Percentiles rank a stretch among this genome's conserved stretches.
phyloP scores from a whole-genome alignment of 2,888 invertebrate species.

The Xestoiulus laeticollis region DNA sequence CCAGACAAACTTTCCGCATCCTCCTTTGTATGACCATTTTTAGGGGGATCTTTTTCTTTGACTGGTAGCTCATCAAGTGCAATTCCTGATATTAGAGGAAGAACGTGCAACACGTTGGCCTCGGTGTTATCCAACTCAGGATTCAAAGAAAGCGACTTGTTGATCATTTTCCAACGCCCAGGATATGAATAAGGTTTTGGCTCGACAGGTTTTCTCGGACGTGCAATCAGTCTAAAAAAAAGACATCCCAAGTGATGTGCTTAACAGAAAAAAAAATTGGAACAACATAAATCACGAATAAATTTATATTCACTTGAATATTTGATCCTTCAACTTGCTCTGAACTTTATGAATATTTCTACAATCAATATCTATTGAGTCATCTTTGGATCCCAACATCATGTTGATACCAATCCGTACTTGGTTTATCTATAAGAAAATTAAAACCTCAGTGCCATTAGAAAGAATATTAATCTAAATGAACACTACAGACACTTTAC shows the following conservation, averaged over 20 bases:
- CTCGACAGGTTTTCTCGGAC: background rate
- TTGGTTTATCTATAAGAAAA: conserved; percentile 48
- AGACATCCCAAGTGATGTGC: background rate
- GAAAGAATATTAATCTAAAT: background rate
- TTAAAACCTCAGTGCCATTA: background rate
- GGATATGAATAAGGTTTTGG: conserved; percentile 4
- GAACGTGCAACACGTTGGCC: background rate
- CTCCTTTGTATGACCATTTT: background rate
- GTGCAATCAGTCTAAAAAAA: background rate
- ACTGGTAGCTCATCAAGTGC: background rate
- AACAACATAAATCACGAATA: background rate
- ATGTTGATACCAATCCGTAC: conserved; percentile 49
- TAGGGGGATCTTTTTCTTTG: background rate
- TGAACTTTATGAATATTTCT: background rate
- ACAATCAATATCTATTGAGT: background rate
- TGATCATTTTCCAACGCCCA: conserved; percentile 38
- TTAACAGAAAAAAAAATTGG: background rate
- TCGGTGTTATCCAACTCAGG: background rate
- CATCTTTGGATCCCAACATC: conserved; percentile 50
- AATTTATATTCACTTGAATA: background rate
- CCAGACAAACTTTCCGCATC: background rate
- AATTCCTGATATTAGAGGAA: conserved; percentile 46
- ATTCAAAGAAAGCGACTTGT: background rate
- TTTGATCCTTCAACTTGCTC: background rate
- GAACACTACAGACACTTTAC: too few relatives aligned